phyloP scores from a whole-genome alignment of 1,140 invertebrate genomes.

The Lasaia peninsularis region DNA sequence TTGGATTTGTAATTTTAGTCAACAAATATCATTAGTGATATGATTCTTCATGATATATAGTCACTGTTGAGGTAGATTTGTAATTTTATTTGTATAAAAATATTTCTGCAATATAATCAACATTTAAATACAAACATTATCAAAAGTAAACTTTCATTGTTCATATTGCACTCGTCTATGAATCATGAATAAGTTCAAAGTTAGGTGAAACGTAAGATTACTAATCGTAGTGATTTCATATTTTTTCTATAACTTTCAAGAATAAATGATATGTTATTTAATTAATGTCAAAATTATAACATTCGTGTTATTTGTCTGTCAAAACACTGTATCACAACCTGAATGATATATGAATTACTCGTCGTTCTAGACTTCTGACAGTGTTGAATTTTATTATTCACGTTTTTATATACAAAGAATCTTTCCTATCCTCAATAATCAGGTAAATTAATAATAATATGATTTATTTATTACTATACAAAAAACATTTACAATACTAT shows the following conservation, averaged over 20 bases:
- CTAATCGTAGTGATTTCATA: too few species aligned
- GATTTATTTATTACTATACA: conserved; percentile 69
- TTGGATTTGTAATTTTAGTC: not conserved
- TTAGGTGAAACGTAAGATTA: not conserved
- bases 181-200: conserved; percentile 32
- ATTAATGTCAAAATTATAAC: conserved; percentile 10
- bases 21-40: conserved; percentile 29
- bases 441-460: conserved; percentile 53
- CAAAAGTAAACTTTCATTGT: conserved; percentile 60
- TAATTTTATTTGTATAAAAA: conserved; percentile 71
- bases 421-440: conserved; percentile 43
- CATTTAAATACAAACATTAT: conserved; percentile 73
- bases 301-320: conserved; percentile 4
- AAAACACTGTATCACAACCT: conserved; percentile 15
- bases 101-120: conserved; percentile 74
- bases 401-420: conserved; percentile 24
- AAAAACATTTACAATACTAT: conserved; percentile 74
- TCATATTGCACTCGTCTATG: conserved; percentile 57
- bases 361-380: conserved; percentile 1
- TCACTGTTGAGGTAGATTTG: conserved; percentile 69
- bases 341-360: conserved; percentile 12
- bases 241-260: too few species aligned
- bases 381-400: conserved; percentile 32
- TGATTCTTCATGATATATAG: conserved; percentile 35
- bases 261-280: conserved; percentile 26